These are phyloP conservation scores for Eumeta japonica DNA, from an alignment of 1,140 invertebrate genomes.

Conservation along the genomic window DNA sequence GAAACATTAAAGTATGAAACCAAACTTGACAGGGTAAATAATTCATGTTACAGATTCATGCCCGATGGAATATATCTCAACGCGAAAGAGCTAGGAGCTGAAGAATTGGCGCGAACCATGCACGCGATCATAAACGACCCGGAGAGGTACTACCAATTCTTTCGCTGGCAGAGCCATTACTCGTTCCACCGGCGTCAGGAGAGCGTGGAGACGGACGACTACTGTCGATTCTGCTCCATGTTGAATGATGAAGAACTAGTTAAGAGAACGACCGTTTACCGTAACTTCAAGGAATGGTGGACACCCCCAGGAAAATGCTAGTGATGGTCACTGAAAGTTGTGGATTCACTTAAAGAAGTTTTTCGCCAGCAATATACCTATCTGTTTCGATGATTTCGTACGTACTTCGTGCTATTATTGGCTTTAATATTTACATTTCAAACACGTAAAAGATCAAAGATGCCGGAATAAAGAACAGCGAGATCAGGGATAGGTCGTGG, in stretches of 20 bases:
- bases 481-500: no score
- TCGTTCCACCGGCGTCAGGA: conserved; percentile 1
- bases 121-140: not conserved
- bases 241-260: conserved; percentile 25
- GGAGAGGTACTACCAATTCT: conserved; percentile 5
- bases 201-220: conserved; percentile 4
- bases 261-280: conserved; percentile 17
- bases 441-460: no score
- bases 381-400: no score
- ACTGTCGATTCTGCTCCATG: conserved; percentile 25
- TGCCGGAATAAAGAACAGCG: no score
- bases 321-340: no score
- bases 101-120: not conserved
- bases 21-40: no score
- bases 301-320: not conserved
- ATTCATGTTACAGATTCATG: conserved; percentile 2
- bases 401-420: no score
- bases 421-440: no score
- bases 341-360: no score
- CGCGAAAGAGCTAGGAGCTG: not conserved
- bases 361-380: no score
- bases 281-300: conserved; percentile 20
- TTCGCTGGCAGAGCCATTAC: conserved; percentile 8
- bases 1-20: no score
- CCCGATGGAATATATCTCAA: conserved; percentile 4